These are phyloP conservation scores for Cyphomyrus plagiostoma DNA, from an alignment of 2,113 vertebrate genomes.

Conservation along the genomic window DNA sequence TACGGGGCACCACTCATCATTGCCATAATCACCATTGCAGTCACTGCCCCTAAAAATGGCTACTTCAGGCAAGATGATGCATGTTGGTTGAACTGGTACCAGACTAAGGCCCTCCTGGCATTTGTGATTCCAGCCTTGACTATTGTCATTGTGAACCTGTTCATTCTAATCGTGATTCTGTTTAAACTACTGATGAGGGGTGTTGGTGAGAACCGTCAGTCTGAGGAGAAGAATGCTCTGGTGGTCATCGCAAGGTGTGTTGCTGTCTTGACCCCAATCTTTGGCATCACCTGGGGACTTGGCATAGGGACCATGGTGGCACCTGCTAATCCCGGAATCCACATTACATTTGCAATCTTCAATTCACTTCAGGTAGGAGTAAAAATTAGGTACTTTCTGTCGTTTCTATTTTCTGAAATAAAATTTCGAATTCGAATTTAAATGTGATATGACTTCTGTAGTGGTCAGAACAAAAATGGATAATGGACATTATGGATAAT, in stretches of 20 bases:
- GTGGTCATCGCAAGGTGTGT: conserved; percentile 69
- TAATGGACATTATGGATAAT: not conserved
- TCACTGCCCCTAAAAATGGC: not conserved
- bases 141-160: conserved; percentile 69
- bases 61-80: not conserved
- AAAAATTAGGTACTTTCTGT: not conserved
- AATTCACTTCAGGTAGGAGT: not conserved
- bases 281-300: conserved; percentile 81
- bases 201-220: conserved; percentile 41
- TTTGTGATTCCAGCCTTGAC: conserved; percentile 44
- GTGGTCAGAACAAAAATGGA: not conserved
- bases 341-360: not conserved
- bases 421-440: not conserved
- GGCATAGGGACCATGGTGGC: conserved; percentile 63
- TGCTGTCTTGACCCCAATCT: conserved; percentile 71
- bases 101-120: conserved; percentile 62
- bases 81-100: not conserved
- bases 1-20: not conserved
- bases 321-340: not conserved
- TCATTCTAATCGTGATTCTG: conserved; percentile 69
- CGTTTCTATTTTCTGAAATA: not conserved
- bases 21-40: not conserved
- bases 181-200: conserved; percentile 16
- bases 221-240: conserved; percentile 59
- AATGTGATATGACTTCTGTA: not conserved